phyloP scores from a whole-genome alignment of 2,888 invertebrate genomes.

The Embidobia sp. region DNA sequence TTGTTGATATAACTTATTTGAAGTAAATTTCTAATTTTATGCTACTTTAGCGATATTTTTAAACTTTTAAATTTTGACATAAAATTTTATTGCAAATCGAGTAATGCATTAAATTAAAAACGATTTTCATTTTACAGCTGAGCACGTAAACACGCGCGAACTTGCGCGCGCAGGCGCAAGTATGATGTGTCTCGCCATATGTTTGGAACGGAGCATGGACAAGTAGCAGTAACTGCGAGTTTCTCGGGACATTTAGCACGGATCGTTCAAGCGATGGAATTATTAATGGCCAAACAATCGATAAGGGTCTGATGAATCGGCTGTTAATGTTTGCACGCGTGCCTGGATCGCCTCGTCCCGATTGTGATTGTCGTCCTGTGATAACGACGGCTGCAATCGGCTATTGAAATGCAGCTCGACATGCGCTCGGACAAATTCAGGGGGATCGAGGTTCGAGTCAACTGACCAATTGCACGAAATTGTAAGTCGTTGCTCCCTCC shows the following conservation, averaged over 20 bases:
- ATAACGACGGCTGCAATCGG: conserved; percentile 5
- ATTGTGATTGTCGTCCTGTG: not conserved
- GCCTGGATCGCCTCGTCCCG: conserved; percentile 6
- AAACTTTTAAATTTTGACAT: too few species aligned
- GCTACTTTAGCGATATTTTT: too few species aligned
- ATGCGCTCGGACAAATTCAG: conserved; percentile 41
- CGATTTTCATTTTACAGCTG: too few species aligned
- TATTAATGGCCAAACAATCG: conserved; percentile 57
- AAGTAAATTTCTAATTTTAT: too few species aligned
- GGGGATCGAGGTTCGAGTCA: conserved; percentile 21
- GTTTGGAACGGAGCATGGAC: conserved; percentile 53
- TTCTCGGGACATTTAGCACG: conserved; percentile 58
- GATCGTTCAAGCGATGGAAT: conserved; percentile 48
- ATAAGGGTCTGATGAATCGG: conserved; percentile 42
- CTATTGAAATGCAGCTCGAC: conserved; percentile 43
- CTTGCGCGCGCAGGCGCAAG: conserved; percentile 62
- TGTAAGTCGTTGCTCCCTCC: conserved; percentile 49
- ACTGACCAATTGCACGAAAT: conserved; percentile 29
- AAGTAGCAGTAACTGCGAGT: conserved; percentile 59
- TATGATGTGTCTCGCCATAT: conserved; percentile 47
- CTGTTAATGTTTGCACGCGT: conserved; percentile 34
- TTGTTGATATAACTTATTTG: too few species aligned
- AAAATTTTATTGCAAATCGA: too few species aligned
- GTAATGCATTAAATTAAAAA: too few species aligned
- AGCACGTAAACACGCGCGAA: too few species aligned